Base-by-base conservation (phyloP, 2,888 invertebrate species). In the Drosophila affinis region DNA sequence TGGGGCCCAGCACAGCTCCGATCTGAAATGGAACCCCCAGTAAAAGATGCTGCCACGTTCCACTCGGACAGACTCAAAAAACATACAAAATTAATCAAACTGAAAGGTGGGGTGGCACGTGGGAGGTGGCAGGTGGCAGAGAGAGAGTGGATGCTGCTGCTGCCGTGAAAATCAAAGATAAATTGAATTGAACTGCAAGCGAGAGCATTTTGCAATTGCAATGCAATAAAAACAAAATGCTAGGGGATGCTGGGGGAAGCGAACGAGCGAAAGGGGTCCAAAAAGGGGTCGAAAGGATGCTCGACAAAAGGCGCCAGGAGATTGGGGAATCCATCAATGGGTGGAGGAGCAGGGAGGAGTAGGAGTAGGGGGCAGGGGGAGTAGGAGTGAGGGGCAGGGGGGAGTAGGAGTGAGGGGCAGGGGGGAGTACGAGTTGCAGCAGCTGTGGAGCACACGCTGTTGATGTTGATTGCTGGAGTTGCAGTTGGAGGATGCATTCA, bases 81-180 rank as follows among this genome's bases (percentile, higher is more conserved):
- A 62, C 65, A 79, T 81, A 77, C 63, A 79, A 79, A 80, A 86
- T 77, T 77, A 79, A 77, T 77, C 85, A 77, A 77, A 70, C 57
- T 21, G 59, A 46, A 24, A 9, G 18, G 21, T 24, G 32, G 60
- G 46, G 46, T 39, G 18, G 47, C 2, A 32, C 10, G 3, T 18
- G 29, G 32, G 0, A 10, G n/a, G 24, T 14, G 18, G 18, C 0
- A 10, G 32, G 3, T 9, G 32, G 32, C 1, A 10, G 60, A 39
- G 39, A 24, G 24, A 24, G 24, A 24, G 4, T 2, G 24, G 24
- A 4, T 7, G 27, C 7, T 27, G 27, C 27, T 39, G 39, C 39
- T 51, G 32, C 70, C 68, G 68, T 65, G 61, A 71, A 75, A 78
- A 83, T 88, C 88, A 83, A 87, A 85, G 84, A 85, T 85, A 87